Conservation (phyloP, 2,797 vertebrate species). For the Vultur gryphus region DNA sequence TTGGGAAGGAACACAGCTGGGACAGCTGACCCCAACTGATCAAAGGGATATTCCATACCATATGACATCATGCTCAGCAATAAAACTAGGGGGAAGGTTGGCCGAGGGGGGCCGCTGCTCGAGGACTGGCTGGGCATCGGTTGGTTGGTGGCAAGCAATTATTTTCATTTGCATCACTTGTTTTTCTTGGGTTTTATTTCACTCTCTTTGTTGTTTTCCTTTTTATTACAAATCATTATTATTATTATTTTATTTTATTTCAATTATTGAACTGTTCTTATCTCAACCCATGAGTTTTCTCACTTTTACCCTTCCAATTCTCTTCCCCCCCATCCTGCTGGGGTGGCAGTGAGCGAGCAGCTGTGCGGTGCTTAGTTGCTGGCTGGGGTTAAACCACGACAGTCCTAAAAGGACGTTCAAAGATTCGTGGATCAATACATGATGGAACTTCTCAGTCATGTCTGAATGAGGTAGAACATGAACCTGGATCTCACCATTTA, state of each 20-base stretch:
- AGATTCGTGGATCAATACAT: background rate
- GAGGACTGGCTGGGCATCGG: background rate
- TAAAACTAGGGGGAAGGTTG: background rate
- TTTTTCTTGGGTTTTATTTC: background rate
- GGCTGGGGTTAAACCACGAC: background rate
- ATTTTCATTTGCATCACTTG: background rate
- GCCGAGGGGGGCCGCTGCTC: no score
- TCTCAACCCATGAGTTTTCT: background rate
- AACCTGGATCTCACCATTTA: background rate
- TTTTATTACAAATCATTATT: background rate
- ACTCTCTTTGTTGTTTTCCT: background rate
- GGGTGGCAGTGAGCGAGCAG: background rate
- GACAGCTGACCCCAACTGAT: background rate
- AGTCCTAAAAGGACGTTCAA: background rate
- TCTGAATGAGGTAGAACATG: background rate
- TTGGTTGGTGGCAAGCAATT: background rate
- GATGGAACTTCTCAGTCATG: background rate
- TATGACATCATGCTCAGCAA: background rate
- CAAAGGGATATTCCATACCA: background rate
- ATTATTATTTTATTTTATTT: background rate
- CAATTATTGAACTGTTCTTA: background rate
- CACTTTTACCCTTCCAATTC: accelerated
- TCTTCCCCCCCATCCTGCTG: background rate
- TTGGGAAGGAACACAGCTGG: background rate
- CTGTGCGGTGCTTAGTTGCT: background rate